Evolutionary conservation across 1,140 invertebrate species (phyloP).

Genomic region (Caenorhabditis briggsae): DNA sequence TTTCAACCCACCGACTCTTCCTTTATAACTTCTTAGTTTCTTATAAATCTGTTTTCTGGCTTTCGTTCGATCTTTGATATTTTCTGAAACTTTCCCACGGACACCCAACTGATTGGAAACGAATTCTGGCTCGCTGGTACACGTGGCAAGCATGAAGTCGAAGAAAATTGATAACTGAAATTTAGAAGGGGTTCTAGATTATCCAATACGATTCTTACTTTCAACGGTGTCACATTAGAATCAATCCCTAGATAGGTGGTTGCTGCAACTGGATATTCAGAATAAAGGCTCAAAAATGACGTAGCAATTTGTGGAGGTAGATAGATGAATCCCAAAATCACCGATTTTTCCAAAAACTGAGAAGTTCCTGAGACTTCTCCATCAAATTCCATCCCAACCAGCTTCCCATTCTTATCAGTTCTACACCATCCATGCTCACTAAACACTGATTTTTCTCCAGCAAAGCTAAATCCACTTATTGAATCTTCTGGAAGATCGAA

Average conservation of each 20-base stretch:
- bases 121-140: not conserved
- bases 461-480: conserved; percentile 3
- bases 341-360: not conserved
- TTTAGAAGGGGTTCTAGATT: too few species aligned
- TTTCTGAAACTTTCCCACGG: not conserved
- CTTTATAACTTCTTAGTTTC: not conserved
- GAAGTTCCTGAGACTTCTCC: not conserved
- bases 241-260: conserved; percentile 21
- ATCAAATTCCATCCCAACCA: conserved; percentile 1
- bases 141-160: conserved; percentile 17
- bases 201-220: not conserved
- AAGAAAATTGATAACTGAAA: conserved; percentile 38
- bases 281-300: not conserved
- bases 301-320: not conserved
- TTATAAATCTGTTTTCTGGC: conserved; percentile 22
- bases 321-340: conserved; percentile 14
- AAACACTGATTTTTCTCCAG: not conserved
- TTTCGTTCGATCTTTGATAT: conserved; percentile 7
- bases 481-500: not conserved
- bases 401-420: not conserved
- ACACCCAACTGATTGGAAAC: not conserved
- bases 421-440: not conserved
- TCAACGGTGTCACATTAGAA: conserved; percentile 21
- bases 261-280: conserved; percentile 15
- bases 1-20: not conserved